Conservation (phyloP, 1,140 invertebrate species). For the Bombyx mandarina region DNA sequence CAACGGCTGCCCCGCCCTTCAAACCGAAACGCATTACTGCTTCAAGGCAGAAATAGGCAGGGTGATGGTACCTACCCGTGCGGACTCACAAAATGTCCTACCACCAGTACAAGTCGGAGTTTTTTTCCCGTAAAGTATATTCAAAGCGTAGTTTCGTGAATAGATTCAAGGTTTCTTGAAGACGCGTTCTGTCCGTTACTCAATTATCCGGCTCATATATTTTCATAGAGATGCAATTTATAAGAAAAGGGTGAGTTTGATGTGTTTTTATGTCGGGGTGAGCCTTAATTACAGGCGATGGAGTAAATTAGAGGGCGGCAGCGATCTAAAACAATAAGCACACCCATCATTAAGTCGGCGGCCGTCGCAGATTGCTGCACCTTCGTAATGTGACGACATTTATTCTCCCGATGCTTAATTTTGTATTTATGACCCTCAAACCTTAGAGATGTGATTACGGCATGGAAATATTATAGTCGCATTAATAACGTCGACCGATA, state of each 20-base stretch:
- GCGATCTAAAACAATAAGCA: constrained; percentile 66
- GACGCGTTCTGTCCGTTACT: constrained; percentile 25
- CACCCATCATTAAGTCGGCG: constrained; percentile 45
- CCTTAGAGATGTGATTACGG: neutral
- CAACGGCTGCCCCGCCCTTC: no score
- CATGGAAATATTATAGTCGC: no score
- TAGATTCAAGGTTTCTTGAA: constrained; percentile 8
- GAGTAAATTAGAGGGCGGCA: constrained; percentile 60
- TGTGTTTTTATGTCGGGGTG: constrained; percentile 40
- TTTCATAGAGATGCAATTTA: constrained; percentile 41
- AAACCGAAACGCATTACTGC: no score
- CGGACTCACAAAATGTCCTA: no score
- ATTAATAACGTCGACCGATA: no score
- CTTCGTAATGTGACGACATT: constrained; percentile 60
- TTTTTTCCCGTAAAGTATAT: no score
- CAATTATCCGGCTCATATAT: constrained; percentile 18
- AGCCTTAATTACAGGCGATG: constrained; percentile 56
- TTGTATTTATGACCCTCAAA: constrained; percentile 37
- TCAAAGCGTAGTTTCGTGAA: no score
- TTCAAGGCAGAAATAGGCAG: no score
- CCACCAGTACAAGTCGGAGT: no score
- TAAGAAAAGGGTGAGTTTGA: constrained; percentile 50
- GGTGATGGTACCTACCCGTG: no score
- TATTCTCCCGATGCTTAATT: constrained; percentile 14
- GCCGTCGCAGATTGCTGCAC: constrained; percentile 37